Evolutionary conservation across 2,888 invertebrate genomes (phyloP), one percentile per base, ranked within the genome.

Genomic region (Drosophila ustulata): DNA sequence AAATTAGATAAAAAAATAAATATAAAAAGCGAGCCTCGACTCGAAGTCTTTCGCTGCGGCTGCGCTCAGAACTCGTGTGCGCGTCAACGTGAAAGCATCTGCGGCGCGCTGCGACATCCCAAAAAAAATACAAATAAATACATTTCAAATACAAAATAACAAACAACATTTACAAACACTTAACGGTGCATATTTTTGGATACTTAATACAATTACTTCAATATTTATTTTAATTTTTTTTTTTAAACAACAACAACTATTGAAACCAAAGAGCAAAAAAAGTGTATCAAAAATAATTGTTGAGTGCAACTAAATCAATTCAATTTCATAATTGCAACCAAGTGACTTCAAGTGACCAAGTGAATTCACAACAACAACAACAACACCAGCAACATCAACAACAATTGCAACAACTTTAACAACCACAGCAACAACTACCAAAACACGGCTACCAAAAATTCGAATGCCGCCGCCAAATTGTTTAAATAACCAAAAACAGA

Each of bases 31-130:
- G 30, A 41, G 55, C 62, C 37, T 37, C n/a, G 2, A 37, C n/a
- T 37, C 37, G 78, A 82, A 78, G 85, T 84, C 74, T 85, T 89
- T 81, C 80, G 81, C 83, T 71, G 88, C 84, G 82, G 62, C 88
- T 88, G 88, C 88, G 87, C 88, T 90, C 89, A 91, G 85, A 90
- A 80, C 79, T 86, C 89, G 89, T 83, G 89, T 79, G 91, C 89
- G 89, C 89, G 90, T 87, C 87, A 86, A 87, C 82, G 82, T 77
- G 85, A 80, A 87, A 83, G 89, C 89, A 89, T 83, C 90, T 71
- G 66, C 65, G 75, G 59, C 71, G 81, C 80, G 80, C 80, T 72
- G 37, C 76, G 76, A 70, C 34, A 58, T 7, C 43, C 51, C 26
- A 13, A 51, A 39, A 47, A 49, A 57, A 43, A 18, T 18, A 18